Conservation (phyloP, 30 jellyfish, hydroid and myxozoan species). For the Clytia hemisphaerica region DNA sequence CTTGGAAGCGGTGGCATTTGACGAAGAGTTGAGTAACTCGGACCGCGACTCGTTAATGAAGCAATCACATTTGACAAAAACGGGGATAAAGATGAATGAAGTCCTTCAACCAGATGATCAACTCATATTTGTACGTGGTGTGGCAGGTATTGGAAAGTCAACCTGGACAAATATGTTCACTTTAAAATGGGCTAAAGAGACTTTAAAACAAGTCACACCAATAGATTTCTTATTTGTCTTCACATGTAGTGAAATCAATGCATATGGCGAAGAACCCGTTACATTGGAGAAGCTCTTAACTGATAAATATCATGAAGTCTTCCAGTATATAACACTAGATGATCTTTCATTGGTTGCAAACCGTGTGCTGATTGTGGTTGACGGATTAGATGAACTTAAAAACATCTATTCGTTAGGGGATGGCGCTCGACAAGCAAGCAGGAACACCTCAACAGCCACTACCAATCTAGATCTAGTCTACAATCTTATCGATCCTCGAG, state of each 20-base stretch:
- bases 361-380: neutral
- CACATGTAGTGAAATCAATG: neutral
- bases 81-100: neutral
- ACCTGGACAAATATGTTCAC: neutral
- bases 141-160: constrained; percentile 8
- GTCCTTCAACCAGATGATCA: constrained; percentile 1
- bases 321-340: neutral
- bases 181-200: constrained; percentile 13
- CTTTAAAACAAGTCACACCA: neutral
- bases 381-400: constrained; percentile 12
- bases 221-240: constrained; percentile 3
- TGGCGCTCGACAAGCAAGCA: no score
- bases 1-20: neutral
- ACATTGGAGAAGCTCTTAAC: neutral
- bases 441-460: no score
- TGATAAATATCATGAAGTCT: neutral
- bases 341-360: neutral
- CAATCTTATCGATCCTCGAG: no score
- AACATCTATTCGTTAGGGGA: constrained; percentile 3
- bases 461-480: no score
- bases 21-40: constrained; percentile 1
- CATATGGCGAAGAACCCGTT: neutral
- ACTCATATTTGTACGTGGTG: neutral
- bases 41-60: neutral
- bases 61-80: neutral